phyloP scores from a whole-genome alignment of 2,797 vertebrate species.

The Chelmon rostratus region DNA sequence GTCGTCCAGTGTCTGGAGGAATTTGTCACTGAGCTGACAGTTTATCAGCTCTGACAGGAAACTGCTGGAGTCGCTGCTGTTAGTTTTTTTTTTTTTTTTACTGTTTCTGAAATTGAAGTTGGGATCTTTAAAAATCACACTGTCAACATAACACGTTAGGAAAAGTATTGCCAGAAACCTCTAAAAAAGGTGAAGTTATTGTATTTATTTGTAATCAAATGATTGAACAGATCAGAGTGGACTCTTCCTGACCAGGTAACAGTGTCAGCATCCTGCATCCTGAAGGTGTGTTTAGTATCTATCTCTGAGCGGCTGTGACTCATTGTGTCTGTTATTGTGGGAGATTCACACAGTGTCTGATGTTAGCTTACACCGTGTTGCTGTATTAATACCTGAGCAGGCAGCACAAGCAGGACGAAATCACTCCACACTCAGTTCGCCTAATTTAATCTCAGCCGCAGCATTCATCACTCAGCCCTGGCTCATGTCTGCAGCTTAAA shows the following conservation, averaged over 20 bases:
- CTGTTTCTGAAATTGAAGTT: constrained; percentile 15
- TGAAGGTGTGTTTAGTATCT: background rate
- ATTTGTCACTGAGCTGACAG: constrained; percentile 74
- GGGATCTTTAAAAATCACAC: background rate
- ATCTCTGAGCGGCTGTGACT: background rate
- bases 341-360: constrained; percentile 7
- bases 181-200: too few species aligned
- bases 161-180: background rate
- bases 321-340: background rate
- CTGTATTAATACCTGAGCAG: constrained; percentile 31
- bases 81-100: constrained; percentile 17
- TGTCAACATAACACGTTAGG: background rate
- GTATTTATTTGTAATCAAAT: background rate
- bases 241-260: background rate
- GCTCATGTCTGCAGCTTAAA: constrained; percentile 16
- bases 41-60: constrained; percentile 65
- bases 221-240: background rate
- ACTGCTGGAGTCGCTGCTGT: constrained; percentile 25
- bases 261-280: background rate
- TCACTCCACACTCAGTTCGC: constrained; percentile 28
- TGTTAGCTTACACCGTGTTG: background rate
- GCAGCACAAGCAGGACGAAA: background rate
- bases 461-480: constrained; percentile 21
- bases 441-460: constrained; percentile 46
- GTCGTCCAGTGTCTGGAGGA: constrained; percentile 56